A percentile compares a stretch with the other conserved stretches of the same genome.
phyloP scores from a whole-genome alignment of 2,888 invertebrate genomes.

The Yponomeuta cagnagella region DNA sequence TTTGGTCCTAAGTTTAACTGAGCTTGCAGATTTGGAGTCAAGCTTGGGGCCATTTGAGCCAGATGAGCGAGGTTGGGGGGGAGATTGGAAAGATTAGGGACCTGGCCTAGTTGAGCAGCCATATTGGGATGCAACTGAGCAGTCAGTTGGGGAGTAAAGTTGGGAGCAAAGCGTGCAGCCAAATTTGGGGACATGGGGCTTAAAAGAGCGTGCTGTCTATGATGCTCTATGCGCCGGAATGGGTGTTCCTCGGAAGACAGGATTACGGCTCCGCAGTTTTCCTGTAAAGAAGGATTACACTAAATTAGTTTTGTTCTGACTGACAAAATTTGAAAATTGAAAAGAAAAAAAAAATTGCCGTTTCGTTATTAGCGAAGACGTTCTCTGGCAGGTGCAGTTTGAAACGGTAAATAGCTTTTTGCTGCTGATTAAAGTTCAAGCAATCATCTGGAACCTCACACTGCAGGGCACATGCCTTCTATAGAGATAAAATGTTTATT shows the following conservation, averaged over 20 bases:
- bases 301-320: not conserved
- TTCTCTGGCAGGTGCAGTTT: too few species aligned
- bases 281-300: constrained; percentile 57
- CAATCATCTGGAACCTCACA: too few species aligned
- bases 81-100: constrained; percentile 41
- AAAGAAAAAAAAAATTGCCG: too few species aligned
- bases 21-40: constrained; percentile 62
- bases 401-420: too few species aligned
- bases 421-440: too few species aligned
- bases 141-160: constrained; percentile 66
- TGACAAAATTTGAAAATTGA: not conserved
- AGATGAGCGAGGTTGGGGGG: constrained; percentile 66
- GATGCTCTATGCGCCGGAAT: constrained; percentile 88
- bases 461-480: too few species aligned
- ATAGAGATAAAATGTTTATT: too few species aligned
- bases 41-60: constrained; percentile 66
- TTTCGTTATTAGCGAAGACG: too few species aligned
- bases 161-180: constrained; percentile 75
- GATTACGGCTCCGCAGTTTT: constrained; percentile 87
- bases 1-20: constrained; percentile 59
- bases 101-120: constrained; percentile 68
- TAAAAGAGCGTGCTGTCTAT: constrained; percentile 87
- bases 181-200: constrained; percentile 77
- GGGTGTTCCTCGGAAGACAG: constrained; percentile 84
- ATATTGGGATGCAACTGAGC: constrained; percentile 69